phyloP scores from a whole-genome alignment of 2,888 invertebrate species.

The Melieria picta region DNA sequence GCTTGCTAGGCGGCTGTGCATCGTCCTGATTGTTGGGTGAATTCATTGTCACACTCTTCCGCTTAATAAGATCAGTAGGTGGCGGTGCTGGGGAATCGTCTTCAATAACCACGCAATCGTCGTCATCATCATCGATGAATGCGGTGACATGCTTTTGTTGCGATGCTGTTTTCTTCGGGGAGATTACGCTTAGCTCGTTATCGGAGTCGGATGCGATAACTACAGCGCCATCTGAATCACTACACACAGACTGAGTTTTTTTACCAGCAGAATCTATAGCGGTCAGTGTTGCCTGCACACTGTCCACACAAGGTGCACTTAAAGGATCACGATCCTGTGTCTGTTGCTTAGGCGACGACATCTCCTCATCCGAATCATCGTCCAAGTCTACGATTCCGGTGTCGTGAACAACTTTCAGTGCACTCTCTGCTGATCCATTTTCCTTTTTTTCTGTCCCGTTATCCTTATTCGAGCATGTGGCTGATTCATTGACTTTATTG shows the following conservation, averaged over 20 bases:
- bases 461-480: slow-evolving; percentile 12
- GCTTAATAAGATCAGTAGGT: slow-evolving; percentile 55
- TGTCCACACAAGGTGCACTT: background rate
- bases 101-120: slow-evolving; percentile 69
- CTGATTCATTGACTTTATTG: slow-evolving; percentile 9
- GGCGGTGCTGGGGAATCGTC: slow-evolving; percentile 65
- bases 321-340: slow-evolving; percentile 1
- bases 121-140: slow-evolving; percentile 60
- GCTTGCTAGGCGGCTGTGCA: slow-evolving; percentile 65
- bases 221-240: slow-evolving; percentile 60
- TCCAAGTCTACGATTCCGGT: slow-evolving; percentile 56
- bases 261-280: slow-evolving; percentile 9
- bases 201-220: slow-evolving; percentile 64
- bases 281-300: background rate
- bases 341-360: slow-evolving; percentile 17
- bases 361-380: slow-evolving; percentile 58
- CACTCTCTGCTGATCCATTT: slow-evolving; percentile 43
- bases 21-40: slow-evolving; percentile 66
- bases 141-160: slow-evolving; percentile 36
- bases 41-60: slow-evolving; percentile 65
- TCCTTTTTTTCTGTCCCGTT: slow-evolving; percentile 25
- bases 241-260: slow-evolving; percentile 33
- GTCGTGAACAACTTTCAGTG: slow-evolving; percentile 37
- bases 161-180: slow-evolving; percentile 16
- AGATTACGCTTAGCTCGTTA: slow-evolving; percentile 40